Evolutionary conservation across 2,888 invertebrate species (phyloP).

Genomic region (Spicauda simplicius): DNA sequence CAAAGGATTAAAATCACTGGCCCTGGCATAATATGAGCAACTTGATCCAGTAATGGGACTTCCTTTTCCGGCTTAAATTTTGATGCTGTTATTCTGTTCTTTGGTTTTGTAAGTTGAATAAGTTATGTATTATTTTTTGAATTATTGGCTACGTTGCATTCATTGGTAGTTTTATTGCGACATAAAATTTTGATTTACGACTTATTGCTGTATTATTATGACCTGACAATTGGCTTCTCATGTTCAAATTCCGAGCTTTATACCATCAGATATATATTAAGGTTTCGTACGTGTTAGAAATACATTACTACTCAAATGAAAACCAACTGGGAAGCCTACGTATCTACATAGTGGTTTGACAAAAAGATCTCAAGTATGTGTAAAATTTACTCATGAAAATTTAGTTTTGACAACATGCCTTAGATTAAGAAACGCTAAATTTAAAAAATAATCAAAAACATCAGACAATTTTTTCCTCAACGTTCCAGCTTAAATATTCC

Average conservation of each 20-base stretch:
- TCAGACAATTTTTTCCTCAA: constrained; percentile 15
- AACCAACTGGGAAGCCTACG: no score
- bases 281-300: no score
- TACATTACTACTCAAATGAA: no score
- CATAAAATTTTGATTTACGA: no score
- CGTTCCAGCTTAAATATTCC: constrained; percentile 42
- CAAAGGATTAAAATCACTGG: constrained; percentile 22
- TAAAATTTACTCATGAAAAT: no score
- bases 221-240: neutral
- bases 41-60: constrained; percentile 21
- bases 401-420: no score
- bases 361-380: no score
- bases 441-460: neutral
- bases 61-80: constrained; percentile 21
- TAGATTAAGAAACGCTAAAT: neutral
- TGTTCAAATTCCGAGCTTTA: no score
- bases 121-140: neutral
- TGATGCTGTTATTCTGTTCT: constrained; percentile 1
- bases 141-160: neutral
- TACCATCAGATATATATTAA: no score
- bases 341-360: no score
- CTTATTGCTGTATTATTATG: neutral
- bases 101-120: neutral
- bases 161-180: neutral
- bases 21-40: constrained; percentile 13